phyloP scores from a whole-genome alignment of 2,113 vertebrate genomes.

The Sakesphorus luctuosus region DNA sequence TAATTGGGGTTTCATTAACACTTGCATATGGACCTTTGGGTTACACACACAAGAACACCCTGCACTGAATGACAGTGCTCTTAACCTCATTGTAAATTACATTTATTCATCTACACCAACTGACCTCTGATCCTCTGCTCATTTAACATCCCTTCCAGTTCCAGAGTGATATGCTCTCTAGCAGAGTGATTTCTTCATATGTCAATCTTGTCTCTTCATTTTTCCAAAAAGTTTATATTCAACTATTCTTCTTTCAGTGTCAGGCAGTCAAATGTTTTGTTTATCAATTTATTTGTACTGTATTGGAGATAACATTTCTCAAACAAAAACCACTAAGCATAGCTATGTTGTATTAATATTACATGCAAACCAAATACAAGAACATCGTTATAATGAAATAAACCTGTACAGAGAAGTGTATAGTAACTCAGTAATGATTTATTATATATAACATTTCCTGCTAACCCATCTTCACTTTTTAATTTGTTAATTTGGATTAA shows the following conservation, averaged over 20 bases:
- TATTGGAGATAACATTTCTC: not conserved
- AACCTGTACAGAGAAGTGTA: not conserved
- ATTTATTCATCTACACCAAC: not conserved
- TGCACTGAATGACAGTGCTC: not conserved
- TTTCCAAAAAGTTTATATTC: not conserved
- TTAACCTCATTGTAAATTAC: not conserved
- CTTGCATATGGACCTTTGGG: not conserved
- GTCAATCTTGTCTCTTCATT: not conserved
- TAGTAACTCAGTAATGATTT: not conserved
- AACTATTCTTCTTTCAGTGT: not conserved
- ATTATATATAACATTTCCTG: not conserved
- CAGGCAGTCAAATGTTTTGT: not conserved
- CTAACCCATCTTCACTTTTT: not conserved
- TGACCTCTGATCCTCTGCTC: not conserved
- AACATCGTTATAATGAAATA: not conserved
- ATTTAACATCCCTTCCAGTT: not conserved
- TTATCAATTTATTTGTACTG: not conserved
- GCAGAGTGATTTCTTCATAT: not conserved
- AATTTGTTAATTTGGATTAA: not conserved
- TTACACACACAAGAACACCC: not conserved
- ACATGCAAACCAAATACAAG: not conserved
- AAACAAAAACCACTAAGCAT: not conserved
- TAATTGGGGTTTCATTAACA: not conserved
- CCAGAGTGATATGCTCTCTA: not conserved
- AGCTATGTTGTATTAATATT: not conserved